phyloP scores from a whole-genome alignment of 2,888 invertebrate genomes.

The Siphonodentalium dalli region DNA sequence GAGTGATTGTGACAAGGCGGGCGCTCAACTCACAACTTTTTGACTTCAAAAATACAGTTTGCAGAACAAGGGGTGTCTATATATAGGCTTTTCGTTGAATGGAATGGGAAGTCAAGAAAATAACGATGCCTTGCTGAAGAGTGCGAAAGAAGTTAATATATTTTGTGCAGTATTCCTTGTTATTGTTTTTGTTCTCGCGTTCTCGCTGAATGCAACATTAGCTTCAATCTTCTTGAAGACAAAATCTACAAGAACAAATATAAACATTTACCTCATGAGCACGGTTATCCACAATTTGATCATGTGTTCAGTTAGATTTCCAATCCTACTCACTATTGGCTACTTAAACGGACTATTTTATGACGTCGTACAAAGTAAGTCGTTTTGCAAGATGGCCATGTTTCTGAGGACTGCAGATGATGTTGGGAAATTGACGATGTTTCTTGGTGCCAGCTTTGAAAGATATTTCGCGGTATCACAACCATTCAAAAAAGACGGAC shows the following conservation, averaged over 20 bases:
- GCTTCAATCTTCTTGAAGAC: no score
- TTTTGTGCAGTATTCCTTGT: no score
- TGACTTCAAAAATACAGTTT: no score
- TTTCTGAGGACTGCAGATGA: slow-evolving; percentile 38
- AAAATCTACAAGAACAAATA: slow-evolving; percentile 34
- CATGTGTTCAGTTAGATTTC: slow-evolving; percentile 35
- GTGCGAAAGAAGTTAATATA: no score
- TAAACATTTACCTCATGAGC: slow-evolving; percentile 37
- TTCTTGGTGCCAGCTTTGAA: slow-evolving; percentile 44
- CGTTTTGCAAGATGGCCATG: slow-evolving; percentile 28
- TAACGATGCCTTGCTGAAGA: no score
- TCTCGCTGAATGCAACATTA: no score
- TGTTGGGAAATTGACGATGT: slow-evolving; percentile 37
- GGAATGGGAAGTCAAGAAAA: no score
- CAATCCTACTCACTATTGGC: slow-evolving; percentile 31
- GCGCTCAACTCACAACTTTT: no score
- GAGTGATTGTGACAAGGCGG: no score
- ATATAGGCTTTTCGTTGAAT: no score
- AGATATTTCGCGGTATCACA: slow-evolving; percentile 46
- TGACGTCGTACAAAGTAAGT: neutral
- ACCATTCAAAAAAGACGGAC: slow-evolving; percentile 39
- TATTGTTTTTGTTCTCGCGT: no score
- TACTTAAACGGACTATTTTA: neutral
- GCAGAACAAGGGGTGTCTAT: no score
- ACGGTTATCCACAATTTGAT: slow-evolving; percentile 33